Evolutionary conservation across 2,797 vertebrate genomes (phyloP).

Genomic region (Amniataba percoides): DNA sequence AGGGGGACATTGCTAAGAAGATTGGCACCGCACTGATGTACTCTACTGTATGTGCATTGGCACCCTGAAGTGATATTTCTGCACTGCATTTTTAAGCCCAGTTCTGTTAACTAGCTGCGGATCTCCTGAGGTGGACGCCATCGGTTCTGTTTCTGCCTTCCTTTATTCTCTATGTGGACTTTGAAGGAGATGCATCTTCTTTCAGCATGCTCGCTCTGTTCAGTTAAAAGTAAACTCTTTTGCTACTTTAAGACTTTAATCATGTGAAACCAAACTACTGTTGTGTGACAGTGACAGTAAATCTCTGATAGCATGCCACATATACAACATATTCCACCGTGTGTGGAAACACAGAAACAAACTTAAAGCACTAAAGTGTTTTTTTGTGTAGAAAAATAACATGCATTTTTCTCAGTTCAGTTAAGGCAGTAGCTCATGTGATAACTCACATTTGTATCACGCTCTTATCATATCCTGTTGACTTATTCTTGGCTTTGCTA

Average conservation of each 20-base stretch:
- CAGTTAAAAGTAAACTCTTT: slow-evolving; percentile 44
- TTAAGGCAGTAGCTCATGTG: slow-evolving; percentile 8
- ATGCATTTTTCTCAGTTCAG: slow-evolving; percentile 30
- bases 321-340: slow-evolving; percentile 1
- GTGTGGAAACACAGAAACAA: slow-evolving; percentile 8
- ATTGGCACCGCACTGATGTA: slow-evolving; percentile 53
- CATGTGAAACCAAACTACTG: slow-evolving; percentile 25
- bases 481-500: slow-evolving; percentile 38
- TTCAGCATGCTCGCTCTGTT: slow-evolving; percentile 70
- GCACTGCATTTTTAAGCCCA: slow-evolving; percentile 57
- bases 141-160: slow-evolving; percentile 67
- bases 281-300: slow-evolving; percentile 23
- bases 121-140: slow-evolving; percentile 66
- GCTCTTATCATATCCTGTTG: slow-evolving; percentile 28
- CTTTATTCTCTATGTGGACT: slow-evolving; percentile 56
- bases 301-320: slow-evolving; percentile 16
- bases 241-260: slow-evolving; percentile 31
- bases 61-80: slow-evolving; percentile 56
- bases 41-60: slow-evolving; percentile 45
- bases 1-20: slow-evolving; percentile 56
- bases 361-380: background rate
- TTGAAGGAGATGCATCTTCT: slow-evolving; percentile 68
- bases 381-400: slow-evolving; percentile 16
- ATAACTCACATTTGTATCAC: slow-evolving; percentile 44
- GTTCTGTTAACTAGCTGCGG: slow-evolving; percentile 66